Evolutionary conservation across 2,797 vertebrate genomes (phyloP).

Genomic region (Sebastes iracundus): DNA sequence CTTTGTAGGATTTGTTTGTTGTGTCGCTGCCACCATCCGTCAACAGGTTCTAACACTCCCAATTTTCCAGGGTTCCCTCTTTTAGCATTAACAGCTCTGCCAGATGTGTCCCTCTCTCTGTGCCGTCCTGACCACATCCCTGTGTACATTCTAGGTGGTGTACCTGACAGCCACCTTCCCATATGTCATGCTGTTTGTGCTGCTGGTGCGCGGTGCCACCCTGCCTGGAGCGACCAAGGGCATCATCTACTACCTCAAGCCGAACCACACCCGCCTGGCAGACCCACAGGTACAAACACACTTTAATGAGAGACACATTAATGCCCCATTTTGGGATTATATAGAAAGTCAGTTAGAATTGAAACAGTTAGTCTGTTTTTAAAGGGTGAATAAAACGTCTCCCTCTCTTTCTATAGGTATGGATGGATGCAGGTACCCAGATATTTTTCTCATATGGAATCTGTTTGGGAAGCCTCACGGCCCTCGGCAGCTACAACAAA

Average conservation of each 20-base stretch:
- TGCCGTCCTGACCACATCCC: conserved; percentile 34
- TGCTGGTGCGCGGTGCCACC: conserved; percentile 88
- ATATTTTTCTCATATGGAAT: conserved; percentile 94
- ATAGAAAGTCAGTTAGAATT: not conserved
- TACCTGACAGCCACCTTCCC: conserved; percentile 95
- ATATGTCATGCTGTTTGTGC: conserved; percentile 88
- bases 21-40: conserved; percentile 17
- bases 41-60: conserved; percentile 26
- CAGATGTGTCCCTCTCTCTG: conserved; percentile 2
- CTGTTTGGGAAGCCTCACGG: conserved; percentile 91
- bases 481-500: conserved; percentile 95
- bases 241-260: conserved; percentile 90
- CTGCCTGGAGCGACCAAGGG: conserved; percentile 88
- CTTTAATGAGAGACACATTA: not conserved
- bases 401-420: conserved; percentile 80
- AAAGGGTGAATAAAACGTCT: not conserved
- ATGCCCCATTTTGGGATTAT: not conserved
- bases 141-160: conserved; percentile 84
- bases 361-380: not conserved
- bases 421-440: conserved; percentile 96
- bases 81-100: not conserved
- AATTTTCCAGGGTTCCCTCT: conserved; percentile 31
- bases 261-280: conserved; percentile 79
- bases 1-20: conserved; percentile 3
- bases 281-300: conserved; percentile 87